Evolutionary conservation across 2,797 vertebrate species (phyloP), one percentile per base, ranked within the genome.

Genomic region (Ciconia nigra): DNA sequence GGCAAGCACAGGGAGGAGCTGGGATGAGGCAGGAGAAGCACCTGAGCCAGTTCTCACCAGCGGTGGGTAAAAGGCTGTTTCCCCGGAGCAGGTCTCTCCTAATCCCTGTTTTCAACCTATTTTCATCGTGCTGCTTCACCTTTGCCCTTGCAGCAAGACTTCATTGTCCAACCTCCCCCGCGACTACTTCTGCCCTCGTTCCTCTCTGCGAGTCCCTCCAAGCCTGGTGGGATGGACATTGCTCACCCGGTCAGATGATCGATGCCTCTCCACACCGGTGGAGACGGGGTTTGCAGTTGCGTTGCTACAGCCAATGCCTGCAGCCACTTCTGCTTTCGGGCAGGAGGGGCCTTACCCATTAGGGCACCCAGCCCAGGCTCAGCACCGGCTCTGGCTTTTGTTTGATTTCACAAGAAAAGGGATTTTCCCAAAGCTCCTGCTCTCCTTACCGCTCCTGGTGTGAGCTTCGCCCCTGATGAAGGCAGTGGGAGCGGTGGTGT

Each of bases 251-350:
- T 87, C 93, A 94, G 94, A 54, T 91, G 95, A 83, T 67, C 1
- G 0, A 21, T 52, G 44, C 8, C 74, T 26, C 71, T 25, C 39
- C 39, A 4, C 0, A 7, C 47, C 0, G 5, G 7, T 20, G 66
- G 62, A 57, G 59, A 71, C 19, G 82, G 39, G 31, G 5, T 55
- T 71, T 61, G 85, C 1, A 15, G 67, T 59, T 25, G 54, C 3
- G 2, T 61, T 61, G 41, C 71, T 69, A 20, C 54, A 66, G 51
- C 67, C 5, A 10, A 5, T 77, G 87, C 72, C 84, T 3, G 0
- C 4, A 15, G 55, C 63, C 63, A 93, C 95, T 94, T 96, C 96
- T 96, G 84, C 89, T 97, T 97, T 93, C 0, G 11, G 55, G 72
- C 63, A 26, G 47, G n/a, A 76, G 46, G 15, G 35, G 33, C 26